Percentiles rank a stretch among this genome's conserved stretches.
Evolutionary conservation across 2,888 invertebrate species (phyloP).

Genomic region (Biston betularia): DNA sequence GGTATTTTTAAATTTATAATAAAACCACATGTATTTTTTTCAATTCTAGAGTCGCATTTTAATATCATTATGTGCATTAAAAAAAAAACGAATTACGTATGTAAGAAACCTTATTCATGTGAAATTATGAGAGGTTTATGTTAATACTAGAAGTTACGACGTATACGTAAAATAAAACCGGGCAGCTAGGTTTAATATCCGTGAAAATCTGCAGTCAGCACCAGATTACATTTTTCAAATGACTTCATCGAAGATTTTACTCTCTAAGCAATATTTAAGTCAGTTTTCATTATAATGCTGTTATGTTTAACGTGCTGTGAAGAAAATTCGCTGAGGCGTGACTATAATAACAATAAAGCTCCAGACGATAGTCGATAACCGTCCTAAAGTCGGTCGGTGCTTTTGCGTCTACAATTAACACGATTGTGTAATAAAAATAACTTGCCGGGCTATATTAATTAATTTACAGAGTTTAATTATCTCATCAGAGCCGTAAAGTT

Average conservation of each 20-base stretch:
- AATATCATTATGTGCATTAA: background rate
- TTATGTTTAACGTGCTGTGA: slow-evolving; percentile 44
- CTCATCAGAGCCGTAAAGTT: slow-evolving; percentile 76
- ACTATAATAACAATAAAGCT: slow-evolving; percentile 39
- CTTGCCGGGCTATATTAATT: slow-evolving; percentile 76
- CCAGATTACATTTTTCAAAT: slow-evolving; percentile 23
- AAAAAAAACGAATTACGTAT: background rate
- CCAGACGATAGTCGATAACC: slow-evolving; percentile 33
- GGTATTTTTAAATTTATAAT: too few relatives aligned
- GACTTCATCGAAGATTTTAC: slow-evolving; percentile 24
- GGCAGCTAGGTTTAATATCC: slow-evolving; percentile 14
- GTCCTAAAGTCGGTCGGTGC: slow-evolving; percentile 65
- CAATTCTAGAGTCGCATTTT: too few relatives aligned
- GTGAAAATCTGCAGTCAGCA: slow-evolving; percentile 37
- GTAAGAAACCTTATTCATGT: too few relatives aligned
- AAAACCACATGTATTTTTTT: too few relatives aligned
- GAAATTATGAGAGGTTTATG: background rate
- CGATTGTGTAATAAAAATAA: slow-evolving; percentile 74
- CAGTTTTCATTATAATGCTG: slow-evolving; percentile 35
- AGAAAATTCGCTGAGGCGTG: slow-evolving; percentile 41
- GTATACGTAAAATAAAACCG: background rate
- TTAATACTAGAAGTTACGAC: background rate
- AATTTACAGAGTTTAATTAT: slow-evolving; percentile 82
- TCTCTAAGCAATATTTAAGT: slow-evolving; percentile 29
- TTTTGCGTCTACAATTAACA: slow-evolving; percentile 67